Conservation (phyloP, 35 echinoderm and acorn worm genomes). For the Ophiothrix spiculata region DNA sequence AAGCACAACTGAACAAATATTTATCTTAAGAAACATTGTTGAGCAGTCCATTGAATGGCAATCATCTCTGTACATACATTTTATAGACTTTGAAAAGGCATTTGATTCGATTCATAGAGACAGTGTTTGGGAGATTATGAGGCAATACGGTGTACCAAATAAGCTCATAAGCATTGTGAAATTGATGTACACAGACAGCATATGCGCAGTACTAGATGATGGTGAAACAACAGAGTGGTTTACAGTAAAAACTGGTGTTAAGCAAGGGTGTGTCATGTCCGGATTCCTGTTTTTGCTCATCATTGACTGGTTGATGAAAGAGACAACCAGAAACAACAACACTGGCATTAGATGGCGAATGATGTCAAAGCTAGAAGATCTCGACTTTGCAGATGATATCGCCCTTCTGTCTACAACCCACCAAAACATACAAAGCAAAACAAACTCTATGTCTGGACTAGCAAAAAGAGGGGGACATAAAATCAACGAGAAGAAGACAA, state of each 20-base stretch:
- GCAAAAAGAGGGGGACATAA: constrained; percentile 15
- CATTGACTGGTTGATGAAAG: constrained; percentile 36
- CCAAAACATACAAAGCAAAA: constrained; percentile 27
- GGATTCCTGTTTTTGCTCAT: constrained; percentile 15
- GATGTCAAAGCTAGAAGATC: constrained; percentile 34
- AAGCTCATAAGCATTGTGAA: background rate
- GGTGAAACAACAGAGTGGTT: constrained; percentile 24
- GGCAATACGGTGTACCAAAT: constrained; percentile 11
- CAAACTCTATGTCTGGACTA: background rate
- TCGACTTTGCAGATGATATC: constrained; percentile 34
- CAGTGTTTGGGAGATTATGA: constrained; percentile 27
- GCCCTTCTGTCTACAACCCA: constrained; percentile 28
- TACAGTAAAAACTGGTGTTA: constrained; percentile 17
- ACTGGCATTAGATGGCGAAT: too few relatives aligned
- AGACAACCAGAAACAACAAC: background rate
- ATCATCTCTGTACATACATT: constrained; percentile 17
- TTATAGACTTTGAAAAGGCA: background rate
- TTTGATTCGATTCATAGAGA: constrained; percentile 6
- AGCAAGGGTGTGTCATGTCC: constrained; percentile 28
- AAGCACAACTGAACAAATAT: constrained; percentile 14
- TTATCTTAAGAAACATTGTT: constrained; percentile 6
- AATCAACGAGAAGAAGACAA: constrained; percentile 22
- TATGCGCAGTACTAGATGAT: constrained; percentile 26
- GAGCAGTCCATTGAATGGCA: constrained; percentile 11
- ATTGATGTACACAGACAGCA: constrained; percentile 1